Base-by-base conservation (phyloP, 1,140 invertebrate genomes). In the Pantala flavescens region DNA sequence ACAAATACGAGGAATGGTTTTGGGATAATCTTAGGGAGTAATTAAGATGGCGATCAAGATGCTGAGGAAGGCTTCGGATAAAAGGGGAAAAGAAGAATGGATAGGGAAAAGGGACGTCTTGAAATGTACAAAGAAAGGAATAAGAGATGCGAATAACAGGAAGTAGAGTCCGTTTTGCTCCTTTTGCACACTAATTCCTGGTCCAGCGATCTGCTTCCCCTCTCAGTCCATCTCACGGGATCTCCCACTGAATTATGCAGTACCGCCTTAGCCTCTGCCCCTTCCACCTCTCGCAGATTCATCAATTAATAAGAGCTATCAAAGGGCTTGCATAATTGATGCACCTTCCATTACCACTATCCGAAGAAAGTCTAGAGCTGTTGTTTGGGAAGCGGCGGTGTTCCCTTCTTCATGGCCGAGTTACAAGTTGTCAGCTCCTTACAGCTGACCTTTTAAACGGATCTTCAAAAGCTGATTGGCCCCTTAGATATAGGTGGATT, bases 261-360 rank as follows among this genome's bases (percentile, higher is more conserved):
- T 63, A 3, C 49, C 49, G 49, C 49, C 49, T 63, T 63, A 63
- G 16, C 49, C 49, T 14, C 12, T 21, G 49, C 49, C 49, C n/a
- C 49, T 21, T 7, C 12, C 5, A 5, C 77, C 82, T 82, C 80
- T 82, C 83, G 81, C 80, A 83, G 76, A 79, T 80, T 81, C 81
- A 82, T 83, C 82, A 83, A 83, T 83, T 83, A 83, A 83, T 83
- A 82, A 83, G 78, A 80, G 79, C 81, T 83, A 82, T 83, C 82
- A 83, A 78, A 80, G 80, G 77, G 76, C 76, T 36, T 83, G 77
- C 80, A 82, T 83, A 82, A 80, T 83, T 82, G 78, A 82, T 81
- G 78, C 74, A 43, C 74, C 77, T 78, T 81, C 81, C 81, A 82
- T 82, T 82, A 81, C 78, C 76, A 75, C 49, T 16, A 63, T 63